phyloP scores from a whole-genome alignment of 2,888 invertebrate species.

The Galerucella nymphaeae region DNA sequence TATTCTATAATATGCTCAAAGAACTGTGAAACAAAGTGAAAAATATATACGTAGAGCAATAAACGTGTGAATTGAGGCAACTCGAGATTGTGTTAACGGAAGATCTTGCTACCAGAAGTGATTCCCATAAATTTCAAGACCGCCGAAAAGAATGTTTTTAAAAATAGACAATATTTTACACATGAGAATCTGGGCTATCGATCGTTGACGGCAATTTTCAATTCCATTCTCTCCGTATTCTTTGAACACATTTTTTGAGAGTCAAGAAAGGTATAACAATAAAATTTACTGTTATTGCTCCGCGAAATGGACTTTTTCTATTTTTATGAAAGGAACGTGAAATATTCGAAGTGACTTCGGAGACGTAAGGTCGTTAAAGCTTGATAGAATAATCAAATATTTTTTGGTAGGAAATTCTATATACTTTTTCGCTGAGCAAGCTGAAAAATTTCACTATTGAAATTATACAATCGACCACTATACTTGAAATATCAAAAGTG shows the following conservation, averaged over 20 bases:
- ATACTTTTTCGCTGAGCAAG: neutral
- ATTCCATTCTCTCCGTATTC: slow-evolving; percentile 35
- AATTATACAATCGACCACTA: neutral
- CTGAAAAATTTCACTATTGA: neutral
- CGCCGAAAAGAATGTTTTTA: slow-evolving; percentile 43
- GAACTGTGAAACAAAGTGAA: neutral
- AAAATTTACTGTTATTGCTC: slow-evolving; percentile 42
- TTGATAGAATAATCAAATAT: slow-evolving; percentile 32
- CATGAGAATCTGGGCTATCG: slow-evolving; percentile 37
- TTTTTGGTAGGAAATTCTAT: slow-evolving; percentile 5
- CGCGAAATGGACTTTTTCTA: slow-evolving; percentile 35
- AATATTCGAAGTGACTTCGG: slow-evolving; percentile 23
- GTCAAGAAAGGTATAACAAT: slow-evolving; percentile 42
- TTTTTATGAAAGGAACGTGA: slow-evolving; percentile 34
- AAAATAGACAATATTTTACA: slow-evolving; percentile 46
- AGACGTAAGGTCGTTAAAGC: slow-evolving; percentile 18
- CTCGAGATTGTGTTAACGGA: neutral
- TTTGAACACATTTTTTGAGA: slow-evolving; percentile 37
- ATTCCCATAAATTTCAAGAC: slow-evolving; percentile 35
- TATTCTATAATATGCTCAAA: too few species aligned
- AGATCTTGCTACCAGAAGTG: slow-evolving; percentile 14
- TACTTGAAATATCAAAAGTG: neutral
- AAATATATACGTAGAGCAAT: neutral
- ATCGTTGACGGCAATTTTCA: slow-evolving; percentile 38
- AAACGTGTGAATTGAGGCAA: neutral